Percentiles rank a stretch among this genome's conserved stretches.
Evolutionary conservation across 2,888 invertebrate genomes (phyloP).

Genomic region (Dermolepida albohirtum): DNA sequence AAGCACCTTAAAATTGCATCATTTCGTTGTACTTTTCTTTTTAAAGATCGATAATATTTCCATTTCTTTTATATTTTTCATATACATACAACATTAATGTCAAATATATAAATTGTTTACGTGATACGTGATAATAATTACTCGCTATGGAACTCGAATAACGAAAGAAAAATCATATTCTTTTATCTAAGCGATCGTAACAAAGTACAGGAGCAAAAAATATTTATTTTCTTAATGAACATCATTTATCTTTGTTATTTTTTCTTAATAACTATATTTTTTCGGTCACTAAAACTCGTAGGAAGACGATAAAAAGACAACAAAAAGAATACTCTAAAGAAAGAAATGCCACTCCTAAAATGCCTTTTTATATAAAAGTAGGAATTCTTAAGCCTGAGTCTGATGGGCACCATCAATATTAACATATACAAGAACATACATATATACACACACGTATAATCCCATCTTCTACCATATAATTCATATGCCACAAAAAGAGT

Average conservation of each 20-base stretch:
- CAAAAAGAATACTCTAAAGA: conserved; percentile 34
- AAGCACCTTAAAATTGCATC: too few species aligned
- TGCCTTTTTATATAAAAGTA: conserved; percentile 48
- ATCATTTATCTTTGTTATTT: conserved; percentile 34
- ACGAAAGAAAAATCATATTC: not conserved
- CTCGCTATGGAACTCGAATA: not conserved
- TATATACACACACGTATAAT: conserved; percentile 36
- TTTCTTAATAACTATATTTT: conserved; percentile 19
- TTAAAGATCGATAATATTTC: too few species aligned
- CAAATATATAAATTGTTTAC: too few species aligned
- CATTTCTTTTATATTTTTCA: too few species aligned
- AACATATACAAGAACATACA: conserved; percentile 9
- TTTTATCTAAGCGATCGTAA: not conserved
- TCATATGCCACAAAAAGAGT: conserved; percentile 45
- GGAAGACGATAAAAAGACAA: conserved; percentile 12
- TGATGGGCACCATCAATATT: conserved; percentile 46
- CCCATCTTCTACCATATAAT: conserved; percentile 17
- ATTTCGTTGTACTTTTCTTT: too few species aligned
- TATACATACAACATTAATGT: too few species aligned
- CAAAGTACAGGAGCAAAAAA: conserved; percentile 8
- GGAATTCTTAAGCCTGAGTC: conserved; percentile 45
- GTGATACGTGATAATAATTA: not conserved
- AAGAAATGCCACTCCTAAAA: conserved; percentile 45
- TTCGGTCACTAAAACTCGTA: conserved; percentile 1
- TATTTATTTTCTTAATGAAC: conserved; percentile 27